Evolutionary conservation across 1,140 invertebrate genomes (phyloP), one percentile per base, ranked within the genome.

Genomic region (Hylaeus anthracinus): DNA sequence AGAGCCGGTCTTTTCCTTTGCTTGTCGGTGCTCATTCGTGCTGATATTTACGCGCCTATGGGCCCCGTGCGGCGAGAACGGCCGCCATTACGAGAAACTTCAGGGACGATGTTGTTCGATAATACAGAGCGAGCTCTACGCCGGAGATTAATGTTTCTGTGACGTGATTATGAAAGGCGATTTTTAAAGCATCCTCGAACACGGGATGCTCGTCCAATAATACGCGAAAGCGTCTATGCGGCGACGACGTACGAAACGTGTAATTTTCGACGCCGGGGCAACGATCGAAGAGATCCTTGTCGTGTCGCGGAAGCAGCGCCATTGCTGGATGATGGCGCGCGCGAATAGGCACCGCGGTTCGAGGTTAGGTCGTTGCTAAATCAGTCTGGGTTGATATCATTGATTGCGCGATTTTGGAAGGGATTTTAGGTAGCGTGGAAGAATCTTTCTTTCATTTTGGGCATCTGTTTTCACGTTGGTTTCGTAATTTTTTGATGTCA

Each of bases 31-130:
- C 71, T 83, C 81, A 60, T 83, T 69, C 77, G 71, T 60, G 76
- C 58, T 64, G 77, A 83, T 83, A 80, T 83, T 83, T 80, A 80
- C 77, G 71, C 71, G 77, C 81, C 58, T 72, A 73, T 71, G 77
- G 56, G 48, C 65, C 63, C 48, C 56, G 65, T 48, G 26, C 71
- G 61, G 43, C 53, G 61, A 53, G 69, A 26, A 26, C 26, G 63
- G 66, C 41, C 45, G 66, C 79, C 73, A 81, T 81, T 77, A 77
- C 73, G 41, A 41, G 41, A 61, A 26, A 39, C 56, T 55, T 15
- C 41, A 41, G 65, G 65, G 39, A 81, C 67, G 66, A 76, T 79
- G 72, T 55, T 67, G 61, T 69, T 82, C 67, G 64, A 75, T 75
- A 61, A 56, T 67, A 75, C 15, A n/a, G 60, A 67, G 55, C 78